These are phyloP conservation scores for Artemisiospiza belli DNA, from an alignment of 2,113 vertebrate genomes.

Conservation along the genomic window DNA sequence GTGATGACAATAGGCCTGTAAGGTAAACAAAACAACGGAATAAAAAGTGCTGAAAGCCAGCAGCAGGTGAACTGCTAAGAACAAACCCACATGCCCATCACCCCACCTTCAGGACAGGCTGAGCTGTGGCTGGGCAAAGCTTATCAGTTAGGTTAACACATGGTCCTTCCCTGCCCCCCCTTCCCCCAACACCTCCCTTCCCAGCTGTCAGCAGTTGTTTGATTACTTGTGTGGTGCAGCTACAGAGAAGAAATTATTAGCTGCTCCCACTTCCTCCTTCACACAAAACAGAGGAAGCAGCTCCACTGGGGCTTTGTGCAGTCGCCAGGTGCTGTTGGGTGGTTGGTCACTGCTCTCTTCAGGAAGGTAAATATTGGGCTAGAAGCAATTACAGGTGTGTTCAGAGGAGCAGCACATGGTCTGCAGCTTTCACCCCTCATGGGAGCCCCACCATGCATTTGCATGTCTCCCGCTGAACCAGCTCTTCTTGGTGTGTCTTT, in stretches of 20 bases:
- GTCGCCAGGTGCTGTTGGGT: constrained; percentile 57
- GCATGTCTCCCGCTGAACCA: neutral
- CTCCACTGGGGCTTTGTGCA: neutral
- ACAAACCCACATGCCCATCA: constrained; percentile 28
- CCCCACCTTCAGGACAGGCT: neutral
- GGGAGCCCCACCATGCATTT: neutral
- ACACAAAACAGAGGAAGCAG: constrained; percentile 39
- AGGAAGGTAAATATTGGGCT: constrained; percentile 60
- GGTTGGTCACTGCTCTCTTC: constrained; percentile 6
- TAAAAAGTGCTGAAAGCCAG: constrained; percentile 77
- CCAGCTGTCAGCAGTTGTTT: constrained; percentile 43
- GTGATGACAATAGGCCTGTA: constrained; percentile 76
- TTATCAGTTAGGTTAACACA: constrained; percentile 54
- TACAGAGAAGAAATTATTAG: neutral
- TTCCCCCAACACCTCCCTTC: neutral
- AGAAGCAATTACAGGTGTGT: constrained; percentile 43
- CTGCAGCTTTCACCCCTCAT: neutral
- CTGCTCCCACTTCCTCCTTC: neutral
- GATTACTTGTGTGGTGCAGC: constrained; percentile 20
- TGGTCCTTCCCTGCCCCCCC: neutral
- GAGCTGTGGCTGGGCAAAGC: constrained; percentile 18
- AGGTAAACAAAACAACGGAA: constrained; percentile 63
- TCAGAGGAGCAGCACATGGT: neutral
- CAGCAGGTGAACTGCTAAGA: constrained; percentile 85
- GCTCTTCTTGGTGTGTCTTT: neutral